A percentile compares a stretch with the other conserved stretches of the same genome.
Conservation (phyloP, 1,140 invertebrate species). For the Cephus cinctus region DNA sequence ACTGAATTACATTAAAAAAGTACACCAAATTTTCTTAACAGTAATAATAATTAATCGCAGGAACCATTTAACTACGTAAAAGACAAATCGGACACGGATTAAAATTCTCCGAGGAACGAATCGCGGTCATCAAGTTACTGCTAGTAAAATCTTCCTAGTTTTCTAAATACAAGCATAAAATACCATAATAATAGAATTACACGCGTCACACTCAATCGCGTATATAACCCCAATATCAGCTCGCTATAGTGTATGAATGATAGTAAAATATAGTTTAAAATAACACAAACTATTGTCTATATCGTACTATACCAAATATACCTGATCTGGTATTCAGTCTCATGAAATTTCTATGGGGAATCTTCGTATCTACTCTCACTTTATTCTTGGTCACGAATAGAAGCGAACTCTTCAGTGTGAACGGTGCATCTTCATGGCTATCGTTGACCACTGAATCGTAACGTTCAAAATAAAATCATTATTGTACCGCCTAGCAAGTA, state of each 20-base stretch:
- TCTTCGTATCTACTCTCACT: not conserved
- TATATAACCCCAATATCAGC: not conserved
- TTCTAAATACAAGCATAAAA: not conserved
- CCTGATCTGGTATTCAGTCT: too few species aligned
- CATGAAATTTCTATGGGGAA: too few species aligned
- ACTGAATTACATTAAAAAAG: too few species aligned
- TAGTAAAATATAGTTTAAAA: slow-evolving; percentile 10
- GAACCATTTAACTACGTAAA: not conserved
- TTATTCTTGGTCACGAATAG: slow-evolving; percentile 12
- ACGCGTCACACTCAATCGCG: not conserved
- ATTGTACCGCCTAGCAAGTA: slow-evolving; percentile 30
- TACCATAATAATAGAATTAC: not conserved
- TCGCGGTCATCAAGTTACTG: not conserved
- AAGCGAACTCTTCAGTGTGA: too few species aligned
- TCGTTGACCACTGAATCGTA: slow-evolving; percentile 20
- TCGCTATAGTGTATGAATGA: not conserved
- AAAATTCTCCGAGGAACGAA: not conserved
- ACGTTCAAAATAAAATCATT: slow-evolving; percentile 31
- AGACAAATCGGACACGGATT: slow-evolving; percentile 8
- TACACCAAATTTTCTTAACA: too few species aligned
- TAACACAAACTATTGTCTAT: too few species aligned
- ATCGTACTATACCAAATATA: too few species aligned
- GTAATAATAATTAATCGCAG: too few species aligned
- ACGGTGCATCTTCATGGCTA: too few species aligned
- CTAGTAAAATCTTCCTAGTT: slow-evolving; percentile 1